Percentiles rank a stretch among this genome's conserved stretches.
phyloP scores from a whole-genome alignment of 2,113 vertebrate species.

The Furnarius figulus region DNA sequence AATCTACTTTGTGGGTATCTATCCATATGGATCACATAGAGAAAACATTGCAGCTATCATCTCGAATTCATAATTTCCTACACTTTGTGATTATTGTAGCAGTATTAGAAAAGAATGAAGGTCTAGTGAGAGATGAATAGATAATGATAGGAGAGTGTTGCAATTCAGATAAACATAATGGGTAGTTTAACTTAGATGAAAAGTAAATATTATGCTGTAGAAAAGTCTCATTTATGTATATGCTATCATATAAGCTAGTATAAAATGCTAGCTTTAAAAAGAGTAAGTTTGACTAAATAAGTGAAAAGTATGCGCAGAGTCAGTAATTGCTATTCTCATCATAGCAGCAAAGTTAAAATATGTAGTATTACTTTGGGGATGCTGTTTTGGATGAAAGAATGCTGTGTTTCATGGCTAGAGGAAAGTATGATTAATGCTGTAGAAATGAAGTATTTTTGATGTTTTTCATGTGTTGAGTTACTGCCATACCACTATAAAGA shows the following conservation, averaged over 20 bases:
- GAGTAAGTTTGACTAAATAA: background rate
- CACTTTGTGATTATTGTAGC: background rate
- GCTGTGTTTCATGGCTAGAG: background rate
- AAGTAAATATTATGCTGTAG: background rate
- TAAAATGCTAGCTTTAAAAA: background rate
- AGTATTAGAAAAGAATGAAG: background rate
- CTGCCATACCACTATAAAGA: background rate
- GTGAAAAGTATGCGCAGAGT: background rate
- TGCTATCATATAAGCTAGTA: background rate
- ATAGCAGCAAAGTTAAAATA: slow-evolving; percentile 19
- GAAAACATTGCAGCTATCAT: background rate
- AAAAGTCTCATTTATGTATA: background rate
- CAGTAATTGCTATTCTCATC: background rate
- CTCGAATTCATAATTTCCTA: background rate
- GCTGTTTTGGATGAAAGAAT: slow-evolving; percentile 40
- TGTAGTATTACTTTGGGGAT: slow-evolving; percentile 1
- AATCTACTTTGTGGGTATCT: background rate
- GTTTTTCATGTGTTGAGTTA: background rate
- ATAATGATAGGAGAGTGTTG: background rate
- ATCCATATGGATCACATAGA: background rate
- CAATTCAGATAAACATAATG: background rate
- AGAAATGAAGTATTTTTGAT: slow-evolving; percentile 39
- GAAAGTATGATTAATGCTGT: slow-evolving; percentile 47
- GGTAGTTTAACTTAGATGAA: background rate
- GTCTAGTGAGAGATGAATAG: background rate